phyloP scores from a whole-genome alignment of 2,113 vertebrate genomes.

The Phrynocephalus versicolor region DNA sequence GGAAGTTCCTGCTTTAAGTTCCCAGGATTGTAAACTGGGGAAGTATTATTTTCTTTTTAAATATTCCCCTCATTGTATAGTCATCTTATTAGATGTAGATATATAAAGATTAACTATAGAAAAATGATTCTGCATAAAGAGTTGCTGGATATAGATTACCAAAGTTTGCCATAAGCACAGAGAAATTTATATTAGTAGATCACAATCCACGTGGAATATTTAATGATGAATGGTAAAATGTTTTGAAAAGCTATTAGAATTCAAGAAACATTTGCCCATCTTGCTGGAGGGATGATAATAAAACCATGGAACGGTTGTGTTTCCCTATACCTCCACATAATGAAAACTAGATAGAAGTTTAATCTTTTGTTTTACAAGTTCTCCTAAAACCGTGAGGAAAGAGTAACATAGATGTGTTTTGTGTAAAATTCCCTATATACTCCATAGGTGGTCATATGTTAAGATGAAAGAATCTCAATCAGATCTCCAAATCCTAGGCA shows the following conservation, averaged over 20 bases:
- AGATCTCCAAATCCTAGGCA: conserved; percentile 6
- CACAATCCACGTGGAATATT: not conserved
- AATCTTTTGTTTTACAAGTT: not conserved
- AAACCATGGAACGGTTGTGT: not conserved
- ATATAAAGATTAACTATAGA: not conserved
- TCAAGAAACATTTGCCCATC: not conserved
- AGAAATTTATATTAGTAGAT: conserved; percentile 36
- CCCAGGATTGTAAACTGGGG: not conserved
- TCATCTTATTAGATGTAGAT: not conserved
- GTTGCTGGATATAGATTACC: conserved; percentile 10
- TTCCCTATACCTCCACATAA: conserved; percentile 12
- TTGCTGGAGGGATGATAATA: not conserved
- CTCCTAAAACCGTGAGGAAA: not conserved
- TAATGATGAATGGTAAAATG: conserved; percentile 17
- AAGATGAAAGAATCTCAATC: not conserved
- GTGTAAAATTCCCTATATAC: not conserved
- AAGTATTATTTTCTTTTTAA: conserved; percentile 8
- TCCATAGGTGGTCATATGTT: not conserved
- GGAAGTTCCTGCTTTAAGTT: not conserved
- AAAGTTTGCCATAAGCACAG: conserved; percentile 12
- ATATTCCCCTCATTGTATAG: conserved; percentile 11
- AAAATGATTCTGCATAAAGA: conserved; percentile 21
- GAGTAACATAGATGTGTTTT: not conserved
- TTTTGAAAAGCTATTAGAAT: not conserved
- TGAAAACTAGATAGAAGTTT: not conserved